phyloP scores from a whole-genome alignment of 2,113 vertebrate genomes.

The Vireo altiloquus region DNA sequence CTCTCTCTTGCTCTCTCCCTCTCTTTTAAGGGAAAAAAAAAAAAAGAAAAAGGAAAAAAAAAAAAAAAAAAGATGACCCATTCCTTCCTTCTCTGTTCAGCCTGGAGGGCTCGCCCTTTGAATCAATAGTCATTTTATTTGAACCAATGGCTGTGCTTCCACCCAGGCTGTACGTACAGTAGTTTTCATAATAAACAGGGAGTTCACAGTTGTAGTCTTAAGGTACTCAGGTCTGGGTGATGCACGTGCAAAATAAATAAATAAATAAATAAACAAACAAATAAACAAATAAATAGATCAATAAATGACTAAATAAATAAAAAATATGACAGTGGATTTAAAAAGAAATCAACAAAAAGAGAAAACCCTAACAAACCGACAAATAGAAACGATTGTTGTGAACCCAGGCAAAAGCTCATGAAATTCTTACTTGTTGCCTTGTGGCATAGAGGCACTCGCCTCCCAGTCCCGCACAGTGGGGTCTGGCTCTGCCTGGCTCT shows the following conservation, averaged over 20 bases:
- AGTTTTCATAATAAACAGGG: slow-evolving; percentile 41
- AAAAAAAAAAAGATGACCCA: not conserved
- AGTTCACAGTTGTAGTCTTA: slow-evolving; percentile 51
- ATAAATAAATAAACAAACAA: not conserved
- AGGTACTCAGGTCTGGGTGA: not conserved
- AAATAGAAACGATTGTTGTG: not conserved
- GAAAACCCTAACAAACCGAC: not conserved
- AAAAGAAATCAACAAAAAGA: not conserved
- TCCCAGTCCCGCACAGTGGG: not conserved
- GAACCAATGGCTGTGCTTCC: slow-evolving; percentile 73
- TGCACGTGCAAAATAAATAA: slow-evolving; percentile 5
- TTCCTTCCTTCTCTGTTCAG: slow-evolving; percentile 32
- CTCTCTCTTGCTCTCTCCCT: not conserved
- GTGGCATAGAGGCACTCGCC: not conserved
- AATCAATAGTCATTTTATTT: slow-evolving; percentile 64
- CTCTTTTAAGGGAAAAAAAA: rapidly evolving
- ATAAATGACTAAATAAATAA: not conserved
- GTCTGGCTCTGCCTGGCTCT: slow-evolving; percentile 1
- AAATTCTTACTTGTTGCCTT: slow-evolving; percentile 51
- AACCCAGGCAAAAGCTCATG: not conserved
- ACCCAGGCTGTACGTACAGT: slow-evolving; percentile 43
- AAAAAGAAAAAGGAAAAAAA: rapidly evolving
- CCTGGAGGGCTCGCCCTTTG: slow-evolving; percentile 37
- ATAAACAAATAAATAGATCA: not conserved
- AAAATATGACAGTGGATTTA: not conserved